A percentile compares a stretch with the other conserved stretches of the same genome.
Conservation (phyloP, 2,797 vertebrate species). For the Liasis olivaceus region DNA sequence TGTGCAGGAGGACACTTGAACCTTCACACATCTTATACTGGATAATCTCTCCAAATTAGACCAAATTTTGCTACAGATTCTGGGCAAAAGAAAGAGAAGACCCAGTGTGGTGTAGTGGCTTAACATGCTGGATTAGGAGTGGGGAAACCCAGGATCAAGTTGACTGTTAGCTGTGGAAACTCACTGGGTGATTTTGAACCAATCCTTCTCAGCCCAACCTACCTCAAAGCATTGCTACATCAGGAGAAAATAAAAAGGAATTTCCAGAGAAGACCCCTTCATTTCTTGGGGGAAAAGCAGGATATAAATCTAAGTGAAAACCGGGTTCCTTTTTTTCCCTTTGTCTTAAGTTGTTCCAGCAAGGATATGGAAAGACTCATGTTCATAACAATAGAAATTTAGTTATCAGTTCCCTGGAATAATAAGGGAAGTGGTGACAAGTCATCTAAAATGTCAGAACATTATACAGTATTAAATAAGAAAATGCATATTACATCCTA, state of each 20-base stretch:
- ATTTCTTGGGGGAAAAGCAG: not conserved
- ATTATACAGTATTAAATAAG: not conserved
- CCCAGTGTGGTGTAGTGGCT: too few relatives aligned
- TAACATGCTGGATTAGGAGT: not conserved
- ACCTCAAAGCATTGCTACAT: not conserved
- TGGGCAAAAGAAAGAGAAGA: not conserved
- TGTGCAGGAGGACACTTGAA: slow-evolving; percentile 49
- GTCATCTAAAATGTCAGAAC: too few relatives aligned
- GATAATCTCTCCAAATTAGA: slow-evolving; percentile 53
- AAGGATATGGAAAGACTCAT: not conserved
- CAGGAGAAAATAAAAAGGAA: not conserved
- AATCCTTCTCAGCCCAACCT: not conserved
- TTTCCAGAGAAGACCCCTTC: not conserved
- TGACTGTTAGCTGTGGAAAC: not conserved
- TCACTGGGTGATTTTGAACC: not conserved
- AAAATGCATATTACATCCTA: not conserved
- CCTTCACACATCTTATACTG: slow-evolving; percentile 43
- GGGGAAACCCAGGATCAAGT: not conserved
- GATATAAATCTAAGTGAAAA: not conserved
- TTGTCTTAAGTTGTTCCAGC: not conserved
- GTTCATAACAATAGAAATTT: not conserved
- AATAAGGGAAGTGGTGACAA: too few relatives aligned
- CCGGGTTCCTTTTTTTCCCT: not conserved
- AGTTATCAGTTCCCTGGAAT: not conserved
- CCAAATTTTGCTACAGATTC: slow-evolving; percentile 13